Evolutionary conservation across 2,797 vertebrate species (phyloP).

Genomic region (Cuniculus paca): DNA sequence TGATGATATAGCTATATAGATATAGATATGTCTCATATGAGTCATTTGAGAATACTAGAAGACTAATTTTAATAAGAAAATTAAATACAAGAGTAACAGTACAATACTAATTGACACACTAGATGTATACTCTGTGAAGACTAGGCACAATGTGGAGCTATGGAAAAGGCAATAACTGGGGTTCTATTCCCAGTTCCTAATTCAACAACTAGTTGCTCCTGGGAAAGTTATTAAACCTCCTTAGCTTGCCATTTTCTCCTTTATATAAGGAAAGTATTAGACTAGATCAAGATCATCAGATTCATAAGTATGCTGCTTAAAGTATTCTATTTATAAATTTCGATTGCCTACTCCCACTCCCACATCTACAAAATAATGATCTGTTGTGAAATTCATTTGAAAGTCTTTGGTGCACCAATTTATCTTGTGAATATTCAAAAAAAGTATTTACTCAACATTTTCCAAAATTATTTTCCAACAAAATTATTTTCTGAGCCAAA

Average conservation of each 20-base stretch:
- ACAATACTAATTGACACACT: neutral
- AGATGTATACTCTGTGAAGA: neutral
- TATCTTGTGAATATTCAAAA: neutral
- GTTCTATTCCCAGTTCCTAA: neutral
- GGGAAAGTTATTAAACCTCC: too few species aligned
- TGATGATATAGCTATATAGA: neutral
- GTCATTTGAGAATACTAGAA: neutral
- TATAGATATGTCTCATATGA: neutral
- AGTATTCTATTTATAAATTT: neutral
- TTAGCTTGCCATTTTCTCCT: neutral
- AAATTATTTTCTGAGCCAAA: conserved; percentile 20
- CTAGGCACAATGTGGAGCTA: too few species aligned
- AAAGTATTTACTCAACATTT: neutral
- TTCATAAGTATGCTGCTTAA: neutral
- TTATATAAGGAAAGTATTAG: neutral
- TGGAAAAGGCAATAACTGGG: rapidly evolving
- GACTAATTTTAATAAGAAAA: conserved; percentile 6
- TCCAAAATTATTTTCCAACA: neutral
- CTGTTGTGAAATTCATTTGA: neutral
- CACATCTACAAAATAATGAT: neutral
- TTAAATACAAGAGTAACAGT: neutral
- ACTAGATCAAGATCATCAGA: neutral
- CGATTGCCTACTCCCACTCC: neutral
- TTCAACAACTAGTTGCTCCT: neutral
- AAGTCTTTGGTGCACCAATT: neutral